These are phyloP conservation scores for Nannoperca obscura DNA, from an alignment of 2,797 vertebrate species.

Conservation along the genomic window DNA sequence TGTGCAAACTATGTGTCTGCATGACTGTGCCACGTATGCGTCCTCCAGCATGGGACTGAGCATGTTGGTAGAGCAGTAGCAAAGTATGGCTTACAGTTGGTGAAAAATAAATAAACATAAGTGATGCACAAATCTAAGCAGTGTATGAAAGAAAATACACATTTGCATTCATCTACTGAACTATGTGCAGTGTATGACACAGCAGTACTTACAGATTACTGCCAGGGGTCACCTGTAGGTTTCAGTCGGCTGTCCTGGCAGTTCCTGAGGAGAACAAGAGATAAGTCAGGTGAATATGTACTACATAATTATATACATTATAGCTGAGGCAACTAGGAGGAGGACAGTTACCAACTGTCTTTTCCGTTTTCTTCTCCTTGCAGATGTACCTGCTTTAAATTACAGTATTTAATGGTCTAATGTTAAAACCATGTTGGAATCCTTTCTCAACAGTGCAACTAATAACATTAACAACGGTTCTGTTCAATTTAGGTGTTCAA, in stretches of 20 bases:
- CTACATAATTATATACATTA: not conserved
- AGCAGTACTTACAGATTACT: slow-evolving; percentile 52
- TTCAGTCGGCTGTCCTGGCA: not conserved
- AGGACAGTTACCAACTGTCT: not conserved
- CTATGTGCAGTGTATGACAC: not conserved
- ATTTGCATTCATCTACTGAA: not conserved
- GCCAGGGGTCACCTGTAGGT: slow-evolving; percentile 1
- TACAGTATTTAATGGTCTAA: not conserved
- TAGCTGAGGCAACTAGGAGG: no score
- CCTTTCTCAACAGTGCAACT: not conserved
- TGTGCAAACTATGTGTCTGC: not conserved
- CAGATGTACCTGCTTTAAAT: not conserved
- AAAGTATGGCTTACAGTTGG: not conserved
- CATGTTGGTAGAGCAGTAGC: not conserved
- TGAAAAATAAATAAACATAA: not conserved
- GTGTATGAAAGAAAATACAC: not conserved
- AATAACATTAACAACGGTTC: not conserved
- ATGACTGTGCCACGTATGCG: not conserved
- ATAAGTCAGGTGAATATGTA: slow-evolving; percentile 12
- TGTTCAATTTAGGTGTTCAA: not conserved
- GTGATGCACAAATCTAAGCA: not conserved
- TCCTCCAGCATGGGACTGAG: not conserved
- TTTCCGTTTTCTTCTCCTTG: not conserved
- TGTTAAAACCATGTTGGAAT: not conserved
- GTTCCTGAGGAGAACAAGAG: slow-evolving; percentile 42